Base-by-base conservation (phyloP, 2,888 invertebrate genomes). In the Elegia similella region DNA sequence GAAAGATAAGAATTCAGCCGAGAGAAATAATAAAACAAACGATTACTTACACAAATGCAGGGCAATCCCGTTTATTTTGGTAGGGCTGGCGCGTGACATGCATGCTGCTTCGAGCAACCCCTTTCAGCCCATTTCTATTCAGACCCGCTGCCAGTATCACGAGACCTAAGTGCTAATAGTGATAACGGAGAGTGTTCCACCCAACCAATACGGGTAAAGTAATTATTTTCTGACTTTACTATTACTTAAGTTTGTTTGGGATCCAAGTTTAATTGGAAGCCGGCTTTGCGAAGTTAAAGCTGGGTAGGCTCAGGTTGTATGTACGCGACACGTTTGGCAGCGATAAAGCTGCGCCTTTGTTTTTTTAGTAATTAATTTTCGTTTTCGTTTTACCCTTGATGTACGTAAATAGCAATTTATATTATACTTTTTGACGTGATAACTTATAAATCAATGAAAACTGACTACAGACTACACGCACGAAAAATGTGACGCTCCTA, bases 41-140 rank as follows among this genome's bases (percentile, higher is more conserved):
- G 73, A 77, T 78, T 78, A 80, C 80, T 76, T 76, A 76, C 69
- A 75, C 69, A 77, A 76, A 74, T 73, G 80, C 73, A 76, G 67
- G 67, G 71, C 75, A 76, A 80, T 79, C 60, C 67, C 70, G 66
- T 75, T 75, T 76, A 77, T 75, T 70, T 63, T 69, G 67, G 64
- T 60, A 66, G 67, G 67, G 63, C 57, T 62, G 60, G 73, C 73
- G 69, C 87, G 86, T 87, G 86, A 84, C 82, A 64, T 59, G 86
- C 84, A 83, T 86, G 63, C 63, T 57, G 65, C 65, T 68, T 61
- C 66, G 63, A 61, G 65, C 65, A 66, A 76, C 68, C 73, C 75
- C 72, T 82, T 81, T 76, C 68, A 68, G 70, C 65, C 73, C 65
- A 84, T 88, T 88, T 80, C 82, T 85, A 88, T 88, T 86, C 88